These are phyloP conservation scores for Chionodraco myersi DNA, from an alignment of 2,113 vertebrate species.

Conservation along the genomic window DNA sequence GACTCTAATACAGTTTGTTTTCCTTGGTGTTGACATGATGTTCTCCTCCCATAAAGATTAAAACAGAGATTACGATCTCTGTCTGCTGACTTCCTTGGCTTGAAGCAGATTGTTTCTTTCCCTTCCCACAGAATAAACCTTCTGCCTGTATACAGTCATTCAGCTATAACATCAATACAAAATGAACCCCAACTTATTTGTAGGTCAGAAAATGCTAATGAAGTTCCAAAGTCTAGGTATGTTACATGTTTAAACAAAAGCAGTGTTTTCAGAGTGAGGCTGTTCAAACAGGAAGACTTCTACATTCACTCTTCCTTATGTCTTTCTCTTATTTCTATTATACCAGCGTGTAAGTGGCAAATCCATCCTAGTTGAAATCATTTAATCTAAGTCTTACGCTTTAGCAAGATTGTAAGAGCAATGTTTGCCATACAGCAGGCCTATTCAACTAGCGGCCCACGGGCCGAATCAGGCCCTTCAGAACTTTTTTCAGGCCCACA, in stretches of 20 bases:
- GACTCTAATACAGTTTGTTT: background rate
- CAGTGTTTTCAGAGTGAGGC: background rate
- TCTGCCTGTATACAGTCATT: slow-evolving; percentile 10
- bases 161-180: background rate
- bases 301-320: background rate
- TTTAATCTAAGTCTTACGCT: background rate
- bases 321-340: background rate
- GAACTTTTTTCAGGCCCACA: no score
- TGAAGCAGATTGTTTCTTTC: background rate
- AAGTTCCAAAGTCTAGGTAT: slow-evolving; percentile 10
- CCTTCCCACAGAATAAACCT: background rate
- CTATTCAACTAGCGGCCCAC: no score
- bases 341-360: background rate
- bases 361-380: slow-evolving; percentile 9
- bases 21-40: background rate
- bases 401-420: background rate
- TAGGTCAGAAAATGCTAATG: slow-evolving; percentile 7
- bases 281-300: background rate
- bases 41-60: background rate
- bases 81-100: background rate
- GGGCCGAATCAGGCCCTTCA: no score
- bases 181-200: background rate
- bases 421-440: background rate
- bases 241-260: slow-evolving; percentile 1
- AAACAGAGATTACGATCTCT: background rate